Percentiles rank a stretch among this genome's conserved stretches.
These are phyloP conservation scores for Entelurus aequoreus DNA, from an alignment of 2,113 vertebrate genomes.

Conservation along the genomic window DNA sequence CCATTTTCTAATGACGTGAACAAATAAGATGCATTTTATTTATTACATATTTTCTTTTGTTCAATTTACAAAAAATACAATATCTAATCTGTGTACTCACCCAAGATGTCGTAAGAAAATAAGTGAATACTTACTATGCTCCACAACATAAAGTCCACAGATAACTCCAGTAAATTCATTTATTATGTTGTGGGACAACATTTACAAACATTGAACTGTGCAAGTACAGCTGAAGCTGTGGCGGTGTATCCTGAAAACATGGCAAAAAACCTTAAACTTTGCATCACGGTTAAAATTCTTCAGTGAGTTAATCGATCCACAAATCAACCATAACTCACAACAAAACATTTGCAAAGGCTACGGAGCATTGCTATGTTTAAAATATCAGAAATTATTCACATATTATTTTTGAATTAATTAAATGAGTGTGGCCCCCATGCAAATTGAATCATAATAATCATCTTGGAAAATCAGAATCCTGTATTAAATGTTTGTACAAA, in stretches of 20 bases:
- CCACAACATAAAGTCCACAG: background rate
- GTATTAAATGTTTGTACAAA: conserved; percentile 65
- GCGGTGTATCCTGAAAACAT: conserved; percentile 47
- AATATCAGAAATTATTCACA: conserved; percentile 14
- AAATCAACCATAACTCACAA: background rate
- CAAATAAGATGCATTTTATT: too few species aligned
- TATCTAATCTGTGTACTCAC: too few species aligned
- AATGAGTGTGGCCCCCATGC: conserved; percentile 15
- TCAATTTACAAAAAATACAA: too few species aligned
- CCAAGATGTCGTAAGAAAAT: too few species aligned
- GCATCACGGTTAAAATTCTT: conserved; percentile 11
- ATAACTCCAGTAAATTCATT: conserved; percentile 44
- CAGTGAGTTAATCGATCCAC: background rate
- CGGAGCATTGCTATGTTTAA: background rate
- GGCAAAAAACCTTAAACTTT: conserved; percentile 16
- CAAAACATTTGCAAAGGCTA: background rate
- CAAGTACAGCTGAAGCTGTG: conserved; percentile 37
- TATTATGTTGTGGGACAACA: conserved; percentile 57
- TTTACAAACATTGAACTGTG: conserved; percentile 55
- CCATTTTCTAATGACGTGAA: too few species aligned
- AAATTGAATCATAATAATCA: conserved; percentile 26
- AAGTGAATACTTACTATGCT: background rate
- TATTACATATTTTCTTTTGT: too few species aligned
- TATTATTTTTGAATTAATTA: conserved; percentile 15
- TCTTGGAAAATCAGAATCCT: conserved; percentile 62